Evolutionary conservation across 1,140 invertebrate genomes (phyloP), one percentile per base, ranked within the genome.

Genomic region (Samia ricini): DNA sequence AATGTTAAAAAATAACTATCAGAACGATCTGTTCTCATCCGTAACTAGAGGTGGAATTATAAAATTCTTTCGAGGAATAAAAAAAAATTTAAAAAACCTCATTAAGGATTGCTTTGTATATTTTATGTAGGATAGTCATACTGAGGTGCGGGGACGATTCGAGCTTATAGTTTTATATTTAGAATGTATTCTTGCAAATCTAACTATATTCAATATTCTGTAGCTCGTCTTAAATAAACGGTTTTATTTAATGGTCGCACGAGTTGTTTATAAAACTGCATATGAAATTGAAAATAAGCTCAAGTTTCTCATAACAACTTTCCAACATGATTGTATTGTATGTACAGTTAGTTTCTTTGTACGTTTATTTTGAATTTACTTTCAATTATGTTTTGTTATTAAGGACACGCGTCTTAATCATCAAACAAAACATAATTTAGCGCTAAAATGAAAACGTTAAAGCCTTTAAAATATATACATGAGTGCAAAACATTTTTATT

Each of bases 21-120:
- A 21, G 19, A 51, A 15, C 21, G 50, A 21, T 51, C 22, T 23
- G 50, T 51, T 51, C 19, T 21, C 50, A 42, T 66, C 62, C 55
- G 74, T 76, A 68, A 78, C 76, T 74, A 72, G 71, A 72, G 72
- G 68, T 69, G 77, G 76, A 80, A 82, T 83, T 78, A 61, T 63
- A 71, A 75, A 66, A 75, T 69, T 74, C 59, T 42, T 42, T 68
- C 58, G 71, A 66, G 69, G 67, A 78, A 70, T 69, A 78, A 70
- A 77, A n/a, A n/a, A n/a, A n/a, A n/a, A n/a, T n/a, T n/a, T 79
- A 78, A 63, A 78, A 63, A 57, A 68, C 64, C 71, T 77, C 71
- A 74, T 75, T 79, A 77, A 68, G 62, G 70, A 71, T 79, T 79
- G 62, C 71, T 68, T 71, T 56, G 72, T 60, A 76, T 71, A 54